Base-by-base conservation (phyloP, 2,113 vertebrate species). In the Suncus etruscus region DNA sequence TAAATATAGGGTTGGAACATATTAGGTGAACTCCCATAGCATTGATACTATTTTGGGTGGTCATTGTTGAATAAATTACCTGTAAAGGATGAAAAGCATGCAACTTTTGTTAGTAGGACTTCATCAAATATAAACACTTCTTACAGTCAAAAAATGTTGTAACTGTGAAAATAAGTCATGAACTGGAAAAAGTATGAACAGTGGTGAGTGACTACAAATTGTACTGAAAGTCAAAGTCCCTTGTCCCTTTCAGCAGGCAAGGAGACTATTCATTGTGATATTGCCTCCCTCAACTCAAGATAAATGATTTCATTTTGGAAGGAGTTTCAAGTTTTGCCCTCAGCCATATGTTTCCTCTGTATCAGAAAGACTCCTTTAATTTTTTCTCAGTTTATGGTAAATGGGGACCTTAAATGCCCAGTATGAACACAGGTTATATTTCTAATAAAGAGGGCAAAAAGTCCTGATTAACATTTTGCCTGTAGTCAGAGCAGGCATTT, bases 51-150 rank as follows among this genome's bases (percentile, higher is more conserved):
- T 65, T 22, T 65, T 65, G 12, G 12, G 51, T 14, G 54, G 77
- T 89, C 74, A 54, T 1, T 48, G 1, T 78, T 90, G 66, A 87
- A 69, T 68, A 93, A 91, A 69, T 14, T 79, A 51, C n/a, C 68
- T 27, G 48, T 4, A 58, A 83, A 83, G 78, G n/a, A 8, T 27
- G 4, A 29, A 70, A 82, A 66, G 18, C 0, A 2, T 51, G 68
- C 65, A 85, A 78, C 39, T 29, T 88, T 73, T 58, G 32, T 54
- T 47, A 81, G 63, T 39, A 75, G 32, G 72, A 24, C 1, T 50
- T 81, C 8, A 66, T 76, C 24, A 86, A 88, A 61, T 83, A 11
- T 75, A 81, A 91, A 29, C 32, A 74, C 4, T 65, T 65, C 22
- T 11, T 18, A 10, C 50, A 39, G 63, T 73, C 27, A 75, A 88